Conservation (phyloP, 2,113 vertebrate species). For the Scalopus aquaticus region DNA sequence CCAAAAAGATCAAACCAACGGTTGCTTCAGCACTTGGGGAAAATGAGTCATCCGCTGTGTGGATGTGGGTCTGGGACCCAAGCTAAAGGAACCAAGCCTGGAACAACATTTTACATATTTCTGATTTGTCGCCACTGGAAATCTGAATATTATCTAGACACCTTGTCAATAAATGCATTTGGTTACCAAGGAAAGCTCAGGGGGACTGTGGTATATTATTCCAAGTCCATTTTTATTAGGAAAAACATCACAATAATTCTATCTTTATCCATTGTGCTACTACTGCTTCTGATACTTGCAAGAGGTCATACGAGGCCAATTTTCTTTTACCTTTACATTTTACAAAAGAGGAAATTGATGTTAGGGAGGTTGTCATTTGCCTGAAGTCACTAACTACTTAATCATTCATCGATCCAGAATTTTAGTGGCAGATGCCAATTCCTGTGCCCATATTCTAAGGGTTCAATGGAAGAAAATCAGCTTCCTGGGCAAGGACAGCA, state of each 20-base stretch:
- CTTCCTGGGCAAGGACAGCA: not conserved
- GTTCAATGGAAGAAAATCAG: not conserved
- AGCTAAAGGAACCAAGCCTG: not conserved
- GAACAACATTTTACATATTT: not conserved
- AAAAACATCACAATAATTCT: not conserved
- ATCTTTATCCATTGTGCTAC: not conserved
- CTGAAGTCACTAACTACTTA: not conserved
- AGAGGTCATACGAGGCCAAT: not conserved
- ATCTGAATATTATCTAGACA: not conserved
- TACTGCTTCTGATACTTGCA: not conserved
- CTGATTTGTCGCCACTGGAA: not conserved
- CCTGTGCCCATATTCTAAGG: not conserved
- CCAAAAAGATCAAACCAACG: not conserved
- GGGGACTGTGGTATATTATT: not conserved
- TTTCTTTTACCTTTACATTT: not conserved
- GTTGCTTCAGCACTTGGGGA: no score
- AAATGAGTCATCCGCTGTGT: not conserved
- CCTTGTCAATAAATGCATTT: not conserved
- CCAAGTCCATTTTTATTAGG: not conserved
- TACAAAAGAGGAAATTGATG: not conserved
- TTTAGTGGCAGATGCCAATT: not conserved
- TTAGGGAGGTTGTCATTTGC: not conserved
- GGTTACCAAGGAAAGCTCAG: not conserved
- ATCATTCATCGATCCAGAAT: not conserved
- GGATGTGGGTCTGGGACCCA: not conserved